A percentile compares a stretch with the other conserved stretches of the same genome.
Conservation (phyloP, 92 coral and sea anemone species). For the Bergia sp. region DNA sequence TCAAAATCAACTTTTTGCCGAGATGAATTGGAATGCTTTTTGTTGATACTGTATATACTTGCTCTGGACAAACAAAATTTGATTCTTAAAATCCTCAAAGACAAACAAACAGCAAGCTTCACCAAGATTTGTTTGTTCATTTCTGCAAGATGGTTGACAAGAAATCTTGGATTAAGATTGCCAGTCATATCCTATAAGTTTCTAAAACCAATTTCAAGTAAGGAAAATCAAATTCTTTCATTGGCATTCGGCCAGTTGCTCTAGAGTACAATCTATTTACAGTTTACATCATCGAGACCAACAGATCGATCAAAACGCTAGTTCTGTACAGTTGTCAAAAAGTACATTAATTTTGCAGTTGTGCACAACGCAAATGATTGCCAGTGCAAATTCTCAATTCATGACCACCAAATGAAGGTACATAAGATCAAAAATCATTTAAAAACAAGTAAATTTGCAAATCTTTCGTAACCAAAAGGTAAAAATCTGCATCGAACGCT, state of each 20-base stretch:
- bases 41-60: not conserved
- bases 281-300: not conserved
- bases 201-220: no score
- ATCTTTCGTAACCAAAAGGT: not conserved
- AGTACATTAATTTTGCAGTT: no score
- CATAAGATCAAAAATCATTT: not conserved
- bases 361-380: not conserved
- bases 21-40: slow-evolving; percentile 2
- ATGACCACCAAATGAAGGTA: not conserved
- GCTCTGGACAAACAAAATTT: slow-evolving; percentile 3
- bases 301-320: not conserved
- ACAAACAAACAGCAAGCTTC: not conserved
- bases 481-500: not conserved
- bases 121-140: not conserved
- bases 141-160: not conserved
- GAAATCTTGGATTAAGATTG: not conserved
- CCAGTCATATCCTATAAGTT: not conserved
- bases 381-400: not conserved
- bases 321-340: not conserved
- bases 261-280: not conserved
- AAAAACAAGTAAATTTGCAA: not conserved
- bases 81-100: not conserved
- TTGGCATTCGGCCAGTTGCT: not conserved
- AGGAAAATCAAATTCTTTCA: no score
- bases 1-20: not conserved